Conservation (phyloP, 1,140 invertebrate species). For the Dufourea novaeangliae region DNA sequence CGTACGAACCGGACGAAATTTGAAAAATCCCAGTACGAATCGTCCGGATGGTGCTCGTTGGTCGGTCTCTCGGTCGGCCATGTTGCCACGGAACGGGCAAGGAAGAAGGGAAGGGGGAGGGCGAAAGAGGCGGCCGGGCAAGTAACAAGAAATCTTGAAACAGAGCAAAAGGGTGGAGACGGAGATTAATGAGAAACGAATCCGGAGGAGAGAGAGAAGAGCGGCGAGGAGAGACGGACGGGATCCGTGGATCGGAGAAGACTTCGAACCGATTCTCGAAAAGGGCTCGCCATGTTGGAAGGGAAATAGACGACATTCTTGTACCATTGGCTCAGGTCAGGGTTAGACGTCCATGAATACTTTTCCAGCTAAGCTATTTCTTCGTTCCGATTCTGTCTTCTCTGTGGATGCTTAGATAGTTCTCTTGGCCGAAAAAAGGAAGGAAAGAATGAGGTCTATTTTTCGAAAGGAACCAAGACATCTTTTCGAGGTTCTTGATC, state of each 20-base stretch:
- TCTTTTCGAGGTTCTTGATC: too few species aligned
- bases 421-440: neutral
- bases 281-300: slow-evolving; percentile 66
- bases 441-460: neutral
- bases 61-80: slow-evolving; percentile 67
- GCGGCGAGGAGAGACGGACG: slow-evolving; percentile 19
- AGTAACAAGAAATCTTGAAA: slow-evolving; percentile 74
- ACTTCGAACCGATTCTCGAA: slow-evolving; percentile 44
- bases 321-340: slow-evolving; percentile 42
- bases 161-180: slow-evolving; percentile 75
- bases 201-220: slow-evolving; percentile 61
- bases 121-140: slow-evolving; percentile 46
- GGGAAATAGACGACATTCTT: slow-evolving; percentile 40
- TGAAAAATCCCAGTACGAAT: slow-evolving; percentile 53
- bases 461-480: too few species aligned
- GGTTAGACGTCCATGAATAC: slow-evolving; percentile 14
- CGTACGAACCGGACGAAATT: slow-evolving; percentile 43
- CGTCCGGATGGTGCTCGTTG: slow-evolving; percentile 44
- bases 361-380: slow-evolving; percentile 24
- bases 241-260: slow-evolving; percentile 37
- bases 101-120: slow-evolving; percentile 31
- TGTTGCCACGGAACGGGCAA: slow-evolving; percentile 65
- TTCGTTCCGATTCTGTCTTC: neutral
- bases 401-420: neutral
- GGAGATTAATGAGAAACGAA: slow-evolving; percentile 78